Evolutionary conservation across 2,113 vertebrate species (phyloP), one percentile per base, ranked within the genome.

Genomic region (Chaetops frenatus): DNA sequence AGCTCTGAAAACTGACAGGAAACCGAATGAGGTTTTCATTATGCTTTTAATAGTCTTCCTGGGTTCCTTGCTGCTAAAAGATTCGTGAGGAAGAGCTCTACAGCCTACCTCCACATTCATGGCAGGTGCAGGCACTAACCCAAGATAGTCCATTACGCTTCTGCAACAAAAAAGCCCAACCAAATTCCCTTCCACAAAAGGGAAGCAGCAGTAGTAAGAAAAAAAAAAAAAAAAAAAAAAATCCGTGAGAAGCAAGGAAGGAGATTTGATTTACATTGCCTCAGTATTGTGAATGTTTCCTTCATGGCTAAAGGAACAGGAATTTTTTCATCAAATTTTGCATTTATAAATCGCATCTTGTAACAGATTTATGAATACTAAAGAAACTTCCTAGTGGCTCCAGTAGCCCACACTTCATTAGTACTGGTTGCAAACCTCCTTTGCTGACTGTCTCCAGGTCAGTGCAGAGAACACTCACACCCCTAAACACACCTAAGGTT

Each of bases 11-110:
- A 96, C 95, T 97, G 97, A 98, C 97, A 91, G 96, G 91, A 94
- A 97, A 94, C 89, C 48, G 94, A 97, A 96, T 84, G 93, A 97
- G 96, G 91, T 95, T 97, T 97, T 98, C 95, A 97, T 97, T 97
- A 97, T 92, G 84, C 88, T 97, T 97, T 97, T 97, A 98, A 96
- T 97, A 95, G 94, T 95, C 92, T 97, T 96, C 94, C 92, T 83
- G 92, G 88, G 96, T 90, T 97, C 95, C 93, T 97, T 97, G 92
- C 93, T 96, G 97, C 96, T 96, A 72, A 97, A 97, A 96, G 87
- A 89, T 94, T 76, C 95, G 79, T 83, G n/a, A 86, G 61, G 77
- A 96, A 92, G 82, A 96, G 94, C 54, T 89, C 85, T 53, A 66
- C n/a, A 70, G 48, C 74, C 45, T 51, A 89, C 69, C 69, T 95